These are phyloP conservation scores for Caenorhabditis briggsae DNA, from an alignment of 1,140 invertebrate species.

Conservation along the genomic window DNA sequence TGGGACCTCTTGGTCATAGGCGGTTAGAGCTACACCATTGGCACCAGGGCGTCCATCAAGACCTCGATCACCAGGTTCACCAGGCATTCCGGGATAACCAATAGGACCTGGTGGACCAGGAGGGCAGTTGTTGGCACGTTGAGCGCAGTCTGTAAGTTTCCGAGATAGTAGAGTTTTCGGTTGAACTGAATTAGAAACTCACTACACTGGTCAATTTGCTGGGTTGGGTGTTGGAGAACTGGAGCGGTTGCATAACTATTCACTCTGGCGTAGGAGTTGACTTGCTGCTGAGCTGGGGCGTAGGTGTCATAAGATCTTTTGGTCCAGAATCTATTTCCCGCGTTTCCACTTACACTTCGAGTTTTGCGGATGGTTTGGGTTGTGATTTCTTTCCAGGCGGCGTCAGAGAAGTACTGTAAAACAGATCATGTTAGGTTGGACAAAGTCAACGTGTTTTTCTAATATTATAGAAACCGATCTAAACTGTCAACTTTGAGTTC, in stretches of 20 bases:
- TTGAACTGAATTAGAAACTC: neutral
- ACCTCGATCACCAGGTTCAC: slow-evolving; percentile 62
- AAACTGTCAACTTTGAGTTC: too few species aligned
- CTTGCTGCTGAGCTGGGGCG: slow-evolving; percentile 38
- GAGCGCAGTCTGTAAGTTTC: slow-evolving; percentile 59
- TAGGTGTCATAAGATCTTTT: slow-evolving; percentile 56
- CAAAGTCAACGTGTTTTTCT: too few species aligned
- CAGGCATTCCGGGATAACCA: slow-evolving; percentile 60
- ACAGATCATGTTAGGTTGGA: too few species aligned
- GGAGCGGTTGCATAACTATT: slow-evolving; percentile 28
- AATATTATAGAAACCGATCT: too few species aligned
- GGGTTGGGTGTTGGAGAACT: slow-evolving; percentile 28
- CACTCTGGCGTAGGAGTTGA: slow-evolving; percentile 16
- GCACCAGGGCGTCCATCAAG: slow-evolving; percentile 60
- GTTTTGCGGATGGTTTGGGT: slow-evolving; percentile 62
- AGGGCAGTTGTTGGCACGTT: slow-evolving; percentile 58
- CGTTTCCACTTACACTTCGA: slow-evolving; percentile 33
- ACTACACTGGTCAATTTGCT: slow-evolving; percentile 59
- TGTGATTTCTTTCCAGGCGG: slow-evolving; percentile 69
- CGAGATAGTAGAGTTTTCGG: neutral
- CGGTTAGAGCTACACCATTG: slow-evolving; percentile 43
- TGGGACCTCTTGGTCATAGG: slow-evolving; percentile 59
- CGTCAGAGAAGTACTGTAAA: slow-evolving; percentile 66
- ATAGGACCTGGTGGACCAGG: slow-evolving; percentile 62
- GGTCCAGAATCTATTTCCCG: slow-evolving; percentile 32